Percentiles rank a stretch among this genome's conserved stretches.
phyloP scores from a whole-genome alignment of 2,888 invertebrate genomes.

The Ceriagrion tenellum region DNA sequence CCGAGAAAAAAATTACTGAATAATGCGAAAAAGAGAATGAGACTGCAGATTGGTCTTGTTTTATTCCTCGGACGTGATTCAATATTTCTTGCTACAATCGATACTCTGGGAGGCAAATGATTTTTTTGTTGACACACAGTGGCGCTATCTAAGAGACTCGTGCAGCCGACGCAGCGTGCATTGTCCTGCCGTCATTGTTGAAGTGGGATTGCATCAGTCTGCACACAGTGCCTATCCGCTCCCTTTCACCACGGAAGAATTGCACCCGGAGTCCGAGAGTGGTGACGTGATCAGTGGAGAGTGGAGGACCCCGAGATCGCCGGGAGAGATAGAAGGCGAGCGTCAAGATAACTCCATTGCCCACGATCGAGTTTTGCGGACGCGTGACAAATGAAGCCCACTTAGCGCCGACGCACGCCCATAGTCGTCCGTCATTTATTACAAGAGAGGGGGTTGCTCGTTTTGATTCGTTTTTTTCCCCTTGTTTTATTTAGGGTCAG shows the following conservation, averaged over 20 bases:
- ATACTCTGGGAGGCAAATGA: background rate
- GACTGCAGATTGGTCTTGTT: background rate
- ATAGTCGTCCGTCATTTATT: constrained; percentile 56
- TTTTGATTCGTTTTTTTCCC: background rate
- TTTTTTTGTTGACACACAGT: background rate
- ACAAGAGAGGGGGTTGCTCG: background rate
- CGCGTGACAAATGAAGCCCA: constrained; percentile 63
- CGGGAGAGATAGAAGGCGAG: background rate
- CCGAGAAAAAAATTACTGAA: too few species aligned
- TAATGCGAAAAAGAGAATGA: too few species aligned
- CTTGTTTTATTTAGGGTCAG: constrained; percentile 25
- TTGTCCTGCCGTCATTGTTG: background rate
- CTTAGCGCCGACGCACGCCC: constrained; percentile 52
- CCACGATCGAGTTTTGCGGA: constrained; percentile 5
- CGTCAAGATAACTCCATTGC: constrained; percentile 60
- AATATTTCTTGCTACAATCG: background rate
- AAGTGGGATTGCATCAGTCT: background rate
- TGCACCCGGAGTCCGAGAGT: background rate
- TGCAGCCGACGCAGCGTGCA: background rate
- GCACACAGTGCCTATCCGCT: too few species aligned
- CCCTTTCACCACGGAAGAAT: background rate
- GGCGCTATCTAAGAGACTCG: background rate
- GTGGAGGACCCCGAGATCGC: constrained; percentile 15
- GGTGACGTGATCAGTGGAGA: background rate
- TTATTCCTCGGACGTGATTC: too few species aligned